These are phyloP conservation scores for Diglossa brunneiventris DNA, from an alignment of 2,113 vertebrate species.

Conservation along the genomic window DNA sequence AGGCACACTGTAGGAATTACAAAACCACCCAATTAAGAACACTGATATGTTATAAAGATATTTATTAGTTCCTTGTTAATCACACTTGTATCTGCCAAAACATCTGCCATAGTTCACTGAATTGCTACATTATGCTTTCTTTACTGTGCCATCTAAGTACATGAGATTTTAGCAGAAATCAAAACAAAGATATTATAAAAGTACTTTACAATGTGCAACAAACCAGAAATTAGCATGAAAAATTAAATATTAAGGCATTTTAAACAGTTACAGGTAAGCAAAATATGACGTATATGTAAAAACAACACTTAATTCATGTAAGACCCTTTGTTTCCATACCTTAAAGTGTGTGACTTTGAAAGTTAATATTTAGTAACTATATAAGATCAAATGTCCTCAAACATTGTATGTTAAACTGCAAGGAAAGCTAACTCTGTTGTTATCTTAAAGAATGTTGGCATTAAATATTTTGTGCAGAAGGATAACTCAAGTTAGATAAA, in stretches of 20 bases:
- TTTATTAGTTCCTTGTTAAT: not conserved
- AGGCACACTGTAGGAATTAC: not conserved
- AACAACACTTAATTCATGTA: not conserved
- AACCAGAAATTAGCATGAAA: not conserved
- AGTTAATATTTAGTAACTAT: not conserved
- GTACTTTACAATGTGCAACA: not conserved
- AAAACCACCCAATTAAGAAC: not conserved
- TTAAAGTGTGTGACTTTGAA: not conserved
- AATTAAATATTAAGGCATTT: not conserved
- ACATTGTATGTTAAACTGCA: not conserved
- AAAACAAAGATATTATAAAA: not conserved
- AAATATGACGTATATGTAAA: not conserved
- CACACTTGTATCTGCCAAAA: not conserved
- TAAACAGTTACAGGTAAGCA: not conserved
- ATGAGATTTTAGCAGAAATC: not conserved
- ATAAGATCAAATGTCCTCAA: not conserved
- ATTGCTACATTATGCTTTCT: not conserved
- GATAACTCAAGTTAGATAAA: conserved; percentile 18
- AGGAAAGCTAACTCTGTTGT: not conserved
- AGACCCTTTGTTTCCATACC: not conserved
- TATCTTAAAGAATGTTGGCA: not conserved
- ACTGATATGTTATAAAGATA: not conserved
- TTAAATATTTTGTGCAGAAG: conserved; percentile 17
- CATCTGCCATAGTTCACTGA: not conserved
- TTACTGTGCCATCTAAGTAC: not conserved